Conservation (phyloP, 2,113 vertebrate species). For the Promerops cafer region DNA sequence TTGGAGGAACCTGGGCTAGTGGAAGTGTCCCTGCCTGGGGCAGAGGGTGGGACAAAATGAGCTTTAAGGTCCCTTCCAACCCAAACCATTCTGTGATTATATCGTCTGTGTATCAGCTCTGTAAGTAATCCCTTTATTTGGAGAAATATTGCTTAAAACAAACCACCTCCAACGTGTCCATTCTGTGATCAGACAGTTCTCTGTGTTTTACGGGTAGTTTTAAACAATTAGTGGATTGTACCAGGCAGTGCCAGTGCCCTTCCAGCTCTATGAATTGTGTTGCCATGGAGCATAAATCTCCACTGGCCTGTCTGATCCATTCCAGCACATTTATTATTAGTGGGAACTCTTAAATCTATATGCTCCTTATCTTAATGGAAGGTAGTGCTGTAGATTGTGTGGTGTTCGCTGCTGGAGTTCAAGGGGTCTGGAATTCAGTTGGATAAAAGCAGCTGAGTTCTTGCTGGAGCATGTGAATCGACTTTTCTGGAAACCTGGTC, state of each 20-base stretch:
- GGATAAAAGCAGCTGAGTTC: neutral
- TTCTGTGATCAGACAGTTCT: neutral
- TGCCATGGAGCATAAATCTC: neutral
- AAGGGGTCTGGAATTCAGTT: neutral
- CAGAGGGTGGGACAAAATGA: neutral
- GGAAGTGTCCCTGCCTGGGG: neutral
- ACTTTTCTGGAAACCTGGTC: neutral
- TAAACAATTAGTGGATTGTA: neutral
- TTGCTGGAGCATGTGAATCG: rapidly evolving
- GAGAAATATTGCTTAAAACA: neutral
- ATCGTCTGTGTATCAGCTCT: neutral
- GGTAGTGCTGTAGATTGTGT: neutral
- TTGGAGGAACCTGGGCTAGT: neutral
- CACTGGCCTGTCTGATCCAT: neutral
- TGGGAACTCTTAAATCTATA: neutral
- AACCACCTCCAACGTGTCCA: rapidly evolving
- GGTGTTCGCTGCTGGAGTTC: neutral
- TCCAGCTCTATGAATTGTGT: neutral
- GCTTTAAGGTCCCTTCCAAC: neutral
- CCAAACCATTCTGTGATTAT: neutral
- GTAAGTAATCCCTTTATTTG: neutral
- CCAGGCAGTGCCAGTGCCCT: neutral
- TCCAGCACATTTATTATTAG: neutral
- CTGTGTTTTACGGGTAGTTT: neutral
- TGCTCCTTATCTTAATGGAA: neutral